Percentiles rank a stretch among this genome's conserved stretches.
Conservation (phyloP, 2,888 invertebrate species). For the Synergus laeviventris region DNA sequence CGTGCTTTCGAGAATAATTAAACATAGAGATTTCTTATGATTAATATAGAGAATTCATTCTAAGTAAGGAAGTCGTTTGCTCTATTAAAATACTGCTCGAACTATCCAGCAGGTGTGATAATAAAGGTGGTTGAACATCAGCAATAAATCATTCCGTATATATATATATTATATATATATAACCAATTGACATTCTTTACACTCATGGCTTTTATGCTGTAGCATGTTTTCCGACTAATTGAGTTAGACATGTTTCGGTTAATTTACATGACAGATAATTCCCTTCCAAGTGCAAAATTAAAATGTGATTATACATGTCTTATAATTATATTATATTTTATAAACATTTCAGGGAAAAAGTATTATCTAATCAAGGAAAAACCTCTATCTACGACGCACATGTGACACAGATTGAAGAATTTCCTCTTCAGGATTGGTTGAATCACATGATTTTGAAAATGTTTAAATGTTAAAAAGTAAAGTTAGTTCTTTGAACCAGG, state of each 20-base stretch:
- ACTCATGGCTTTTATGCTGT: neutral
- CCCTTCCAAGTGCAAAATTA: neutral
- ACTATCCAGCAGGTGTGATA: constrained; percentile 21
- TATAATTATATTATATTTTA: neutral
- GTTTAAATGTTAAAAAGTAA: neutral
- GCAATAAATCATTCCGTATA: constrained; percentile 18
- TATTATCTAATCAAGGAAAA: neutral
- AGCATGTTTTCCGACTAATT: constrained; percentile 9
- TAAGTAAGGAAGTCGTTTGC: neutral
- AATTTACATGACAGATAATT: constrained; percentile 17
- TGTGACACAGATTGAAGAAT: neutral
- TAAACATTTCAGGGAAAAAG: neutral
- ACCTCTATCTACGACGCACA: neutral
- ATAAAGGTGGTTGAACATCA: constrained; percentile 13
- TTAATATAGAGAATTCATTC: neutral
- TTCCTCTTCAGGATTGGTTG: neutral
- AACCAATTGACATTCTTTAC: constrained; percentile 12
- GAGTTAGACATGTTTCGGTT: neutral
- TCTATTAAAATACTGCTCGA: neutral
- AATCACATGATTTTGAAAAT: neutral
- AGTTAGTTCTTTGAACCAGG: constrained; percentile 14
- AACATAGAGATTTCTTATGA: neutral
- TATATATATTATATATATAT: neutral
- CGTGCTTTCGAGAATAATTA: neutral
- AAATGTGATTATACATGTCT: too few relatives aligned